A percentile compares a stretch with the other conserved stretches of the same genome.
Evolutionary conservation across 2,888 invertebrate genomes (phyloP).

Genomic region (Pseudolycoriella hygida): DNA sequence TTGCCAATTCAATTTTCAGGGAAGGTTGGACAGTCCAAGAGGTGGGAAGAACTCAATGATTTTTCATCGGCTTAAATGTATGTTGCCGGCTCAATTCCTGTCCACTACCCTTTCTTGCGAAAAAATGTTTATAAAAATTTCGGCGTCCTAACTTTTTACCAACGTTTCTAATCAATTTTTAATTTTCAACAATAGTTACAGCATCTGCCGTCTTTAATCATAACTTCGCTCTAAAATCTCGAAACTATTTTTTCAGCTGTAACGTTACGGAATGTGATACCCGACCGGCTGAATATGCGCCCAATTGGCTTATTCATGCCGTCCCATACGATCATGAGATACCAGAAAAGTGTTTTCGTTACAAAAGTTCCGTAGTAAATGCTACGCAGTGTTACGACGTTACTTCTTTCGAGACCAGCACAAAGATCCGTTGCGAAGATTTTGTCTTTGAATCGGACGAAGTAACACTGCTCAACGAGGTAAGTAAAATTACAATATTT

Average conservation of each 20-base stretch:
- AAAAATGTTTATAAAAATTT: too few relatives aligned
- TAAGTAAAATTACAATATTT: conserved; percentile 32
- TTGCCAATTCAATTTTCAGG: too few relatives aligned
- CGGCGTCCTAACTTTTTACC: too few relatives aligned
- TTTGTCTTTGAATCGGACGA: conserved; percentile 38
- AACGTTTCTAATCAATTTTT: too few relatives aligned
- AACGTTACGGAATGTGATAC: conserved; percentile 34
- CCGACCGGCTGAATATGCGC: conserved; percentile 13
- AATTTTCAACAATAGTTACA: too few relatives aligned
- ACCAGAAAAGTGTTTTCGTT: not conserved
- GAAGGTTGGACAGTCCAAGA: too few relatives aligned
- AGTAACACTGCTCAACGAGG: conserved; percentile 46
- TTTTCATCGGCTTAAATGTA: too few relatives aligned
- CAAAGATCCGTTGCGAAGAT: conserved; percentile 31
- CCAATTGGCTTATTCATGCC: conserved; percentile 24
- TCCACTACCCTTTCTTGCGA: too few relatives aligned
- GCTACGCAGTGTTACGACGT: conserved; percentile 21
- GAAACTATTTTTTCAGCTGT: conserved; percentile 30
- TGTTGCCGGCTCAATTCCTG: too few relatives aligned
- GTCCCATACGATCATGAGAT: conserved; percentile 13
- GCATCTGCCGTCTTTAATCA: too few relatives aligned
- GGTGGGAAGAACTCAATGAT: too few relatives aligned
- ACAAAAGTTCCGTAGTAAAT: not conserved
- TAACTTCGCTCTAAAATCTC: too few relatives aligned
- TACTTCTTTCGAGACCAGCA: conserved; percentile 23